Base-by-base conservation (phyloP, 2,797 vertebrate genomes). In the Sorex maritimensis region DNA sequence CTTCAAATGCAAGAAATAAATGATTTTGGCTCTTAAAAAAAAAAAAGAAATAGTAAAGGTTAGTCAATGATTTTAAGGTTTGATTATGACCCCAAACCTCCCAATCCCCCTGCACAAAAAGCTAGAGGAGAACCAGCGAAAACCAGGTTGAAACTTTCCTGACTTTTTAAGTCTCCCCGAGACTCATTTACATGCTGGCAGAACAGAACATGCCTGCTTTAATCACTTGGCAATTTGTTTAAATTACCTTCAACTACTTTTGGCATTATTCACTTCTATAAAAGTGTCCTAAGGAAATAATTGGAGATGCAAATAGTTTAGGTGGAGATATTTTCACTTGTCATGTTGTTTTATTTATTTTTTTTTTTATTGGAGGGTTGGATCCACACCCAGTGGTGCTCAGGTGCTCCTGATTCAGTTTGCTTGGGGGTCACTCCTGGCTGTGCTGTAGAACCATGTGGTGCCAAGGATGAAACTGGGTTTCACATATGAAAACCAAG, bases 1-100 rank as follows among this genome's bases (percentile, higher is more conserved):
- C 98, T 99, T 99, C 98, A 99, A 99, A 96, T 98, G 99, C 98
- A 99, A 99, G 98, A 99, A 99, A 98, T 99, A 94, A 99, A 98
- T 96, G 98, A 77, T 81, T 90, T 90, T 86, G 96, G 92, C 80
- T 69, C 58, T 95, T 75, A 83, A 81, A 17, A 17, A 11, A 58
- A 58, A 83, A 81, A 17, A 17, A 11, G 4, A 58, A 58, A 58
- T 11, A 58, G 3, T 58, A 58, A 58, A 58, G 19, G 19, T 14
- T 58, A 58, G 19, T 58, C 41, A 58, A 58, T 58, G 12, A 58
- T 58, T 58, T 24, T 91, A 82, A 34, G 19, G 26, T 58, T 72
- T 58, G 12, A 46, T 65, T 44, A 67, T 67, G 58, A 91, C 77
- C 77, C 9, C 14, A 81, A 93, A 46, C 49, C 65, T 58, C 82